Evolutionary conservation across 2,888 invertebrate genomes (phyloP).

Genomic region (Heliconius ismenius): DNA sequence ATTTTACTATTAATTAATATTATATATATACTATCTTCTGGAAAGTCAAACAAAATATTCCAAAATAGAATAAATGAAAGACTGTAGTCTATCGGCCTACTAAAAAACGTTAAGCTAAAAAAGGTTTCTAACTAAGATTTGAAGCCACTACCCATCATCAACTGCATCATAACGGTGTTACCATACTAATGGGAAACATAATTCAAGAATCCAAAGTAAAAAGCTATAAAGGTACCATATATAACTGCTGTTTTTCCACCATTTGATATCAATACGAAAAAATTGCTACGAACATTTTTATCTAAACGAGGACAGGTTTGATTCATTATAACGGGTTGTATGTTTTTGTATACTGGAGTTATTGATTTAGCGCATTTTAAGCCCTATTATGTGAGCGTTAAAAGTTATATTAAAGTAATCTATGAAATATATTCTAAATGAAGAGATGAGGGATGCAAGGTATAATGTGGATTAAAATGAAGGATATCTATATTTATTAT

Average conservation of each 20-base stretch:
- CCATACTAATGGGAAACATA: neutral
- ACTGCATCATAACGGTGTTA: neutral
- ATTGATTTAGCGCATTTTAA: neutral
- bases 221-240: neutral
- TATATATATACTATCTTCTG: too few relatives aligned
- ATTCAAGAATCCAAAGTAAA: neutral
- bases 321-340: constrained; percentile 7
- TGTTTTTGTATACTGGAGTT: neutral
- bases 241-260: neutral
- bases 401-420: neutral
- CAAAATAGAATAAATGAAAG: too few relatives aligned
- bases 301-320: constrained; percentile 12
- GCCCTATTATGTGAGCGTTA: neutral
- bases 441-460: neutral
- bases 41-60: too few relatives aligned
- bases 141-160: neutral
- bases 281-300: constrained; percentile 9
- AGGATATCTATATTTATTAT: too few relatives aligned
- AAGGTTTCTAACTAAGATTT: neutral
- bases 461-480: neutral
- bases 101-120: neutral
- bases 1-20: too few relatives aligned
- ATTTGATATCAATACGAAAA: constrained; percentile 8
- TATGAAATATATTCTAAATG: neutral
- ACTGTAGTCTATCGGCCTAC: too few relatives aligned